Evolutionary conservation across 2,888 invertebrate species (phyloP), one percentile per base, ranked within the genome.

Genomic region (Ctena decussata): DNA sequence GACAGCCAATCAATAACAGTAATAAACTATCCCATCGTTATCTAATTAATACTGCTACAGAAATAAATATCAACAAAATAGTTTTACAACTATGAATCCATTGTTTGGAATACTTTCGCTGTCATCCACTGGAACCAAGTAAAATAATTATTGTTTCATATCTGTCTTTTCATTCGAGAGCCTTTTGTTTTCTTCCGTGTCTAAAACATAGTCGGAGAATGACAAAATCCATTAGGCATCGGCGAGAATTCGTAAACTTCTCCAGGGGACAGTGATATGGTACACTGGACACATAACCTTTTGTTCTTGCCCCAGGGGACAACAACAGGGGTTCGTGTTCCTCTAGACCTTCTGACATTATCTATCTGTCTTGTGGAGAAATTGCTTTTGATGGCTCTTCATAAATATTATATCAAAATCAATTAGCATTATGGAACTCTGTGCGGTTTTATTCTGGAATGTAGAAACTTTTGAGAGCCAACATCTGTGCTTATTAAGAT

Each of bases 331-430:
- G 24, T 37, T 72, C 41, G 41, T 72, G 30, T 72, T 41, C 30
- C 44, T 21, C 41, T 15, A 46, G 44, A 72, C 72, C 72, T 72
- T 46, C n/a, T 72, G 72, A 72, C 72, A 72, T 72, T 72, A 72
- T 41, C 8, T 46, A 46, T 44, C 44, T 30, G 41, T 72, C 72
- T 41, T 46, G 35, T 30, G n/a, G 72, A 41, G 72, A 41, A 27
- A 72, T 72, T 21, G 39, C 44, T 35, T 65, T 53, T 46, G 72
- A 72, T 73, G 60, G 27, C 18, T 24, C 0, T 32, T 79, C 37
- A 79, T 79, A 60, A 79, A 79, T 79, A 79, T 73, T 79, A 37
- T 57, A 79, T 79, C 72, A 79, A 73, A 35, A 18, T 35, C 24
- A 65, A 65, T 65, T 65, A 65, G 35, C 65, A 35, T n/a, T 32